These are phyloP conservation scores for Anableps anableps DNA, from an alignment of 2,797 vertebrate genomes.

Conservation along the genomic window DNA sequence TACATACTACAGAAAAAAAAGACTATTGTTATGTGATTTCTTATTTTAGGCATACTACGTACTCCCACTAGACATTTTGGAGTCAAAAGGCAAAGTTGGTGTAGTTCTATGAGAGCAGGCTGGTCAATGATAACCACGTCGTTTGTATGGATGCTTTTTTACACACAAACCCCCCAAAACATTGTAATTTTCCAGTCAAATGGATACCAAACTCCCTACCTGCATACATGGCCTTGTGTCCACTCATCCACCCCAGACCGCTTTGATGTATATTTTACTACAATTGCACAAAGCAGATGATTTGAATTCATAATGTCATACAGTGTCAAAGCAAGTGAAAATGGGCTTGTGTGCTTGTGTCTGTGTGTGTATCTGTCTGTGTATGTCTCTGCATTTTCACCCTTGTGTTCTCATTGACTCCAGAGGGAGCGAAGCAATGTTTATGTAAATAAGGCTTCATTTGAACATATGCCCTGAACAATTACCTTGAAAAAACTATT, in stretches of 20 bases:
- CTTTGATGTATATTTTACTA: slow-evolving; percentile 76
- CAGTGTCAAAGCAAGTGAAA: slow-evolving; percentile 58
- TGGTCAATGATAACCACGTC: neutral
- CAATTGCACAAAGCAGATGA: slow-evolving; percentile 64
- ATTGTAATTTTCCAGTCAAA: neutral
- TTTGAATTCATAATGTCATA: slow-evolving; percentile 31
- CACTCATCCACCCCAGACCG: slow-evolving; percentile 44
- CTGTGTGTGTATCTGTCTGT: slow-evolving; percentile 11
- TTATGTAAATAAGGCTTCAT: slow-evolving; percentile 78
- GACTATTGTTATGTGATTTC: neutral
- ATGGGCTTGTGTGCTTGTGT: neutral
- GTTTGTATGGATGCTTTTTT: neutral
- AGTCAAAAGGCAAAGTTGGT: neutral
- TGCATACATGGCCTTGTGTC: neutral
- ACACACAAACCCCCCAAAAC: neutral
- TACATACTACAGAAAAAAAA: neutral
- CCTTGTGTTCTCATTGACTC: slow-evolving; percentile 65
- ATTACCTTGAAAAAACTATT: slow-evolving; percentile 73
- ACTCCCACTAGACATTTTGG: neutral
- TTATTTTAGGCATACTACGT: neutral
- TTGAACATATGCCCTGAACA: slow-evolving; percentile 74
- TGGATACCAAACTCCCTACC: neutral
- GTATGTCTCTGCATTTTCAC: slow-evolving; percentile 24
- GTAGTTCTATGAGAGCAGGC: neutral
- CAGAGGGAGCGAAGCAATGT: slow-evolving; percentile 69